Evolutionary conservation across 2,113 vertebrate genomes (phyloP).

Genomic region (Lasiurus borealis): DNA sequence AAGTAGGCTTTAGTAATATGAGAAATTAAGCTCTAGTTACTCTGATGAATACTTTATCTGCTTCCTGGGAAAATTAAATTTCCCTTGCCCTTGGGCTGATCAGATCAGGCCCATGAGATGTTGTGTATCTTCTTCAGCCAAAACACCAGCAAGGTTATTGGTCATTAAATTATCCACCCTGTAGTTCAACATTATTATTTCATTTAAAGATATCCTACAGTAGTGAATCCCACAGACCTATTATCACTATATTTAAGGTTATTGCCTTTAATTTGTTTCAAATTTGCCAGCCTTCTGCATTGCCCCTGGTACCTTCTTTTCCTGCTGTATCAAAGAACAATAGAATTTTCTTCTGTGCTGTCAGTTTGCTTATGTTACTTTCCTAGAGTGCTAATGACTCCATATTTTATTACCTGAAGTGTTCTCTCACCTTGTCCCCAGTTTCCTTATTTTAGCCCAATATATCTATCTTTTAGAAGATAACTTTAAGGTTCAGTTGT

Average conservation of each 20-base stretch:
- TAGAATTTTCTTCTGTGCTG: slow-evolving; percentile 30
- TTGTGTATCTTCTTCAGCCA: slow-evolving; percentile 64
- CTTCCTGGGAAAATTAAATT: slow-evolving; percentile 76
- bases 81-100: slow-evolving; percentile 73
- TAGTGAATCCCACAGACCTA: slow-evolving; percentile 71
- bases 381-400: slow-evolving; percentile 33
- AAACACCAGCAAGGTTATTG: slow-evolving; percentile 76
- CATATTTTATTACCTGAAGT: slow-evolving; percentile 62
- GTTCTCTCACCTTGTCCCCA: background rate
- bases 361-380: slow-evolving; percentile 45
- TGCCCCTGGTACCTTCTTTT: slow-evolving; percentile 8
- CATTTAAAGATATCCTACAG: slow-evolving; percentile 76
- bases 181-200: slow-evolving; percentile 68
- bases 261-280: slow-evolving; percentile 79
- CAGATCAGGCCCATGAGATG: slow-evolving; percentile 59
- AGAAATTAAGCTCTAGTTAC: slow-evolving; percentile 63
- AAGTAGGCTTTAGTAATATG: slow-evolving; percentile 40
- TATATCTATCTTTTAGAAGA: slow-evolving; percentile 64
- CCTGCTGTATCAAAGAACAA: background rate
- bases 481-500: slow-evolving; percentile 54
- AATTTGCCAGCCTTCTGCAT: slow-evolving; percentile 57
- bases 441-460: slow-evolving; percentile 41
- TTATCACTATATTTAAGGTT: slow-evolving; percentile 80
- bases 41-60: slow-evolving; percentile 77
- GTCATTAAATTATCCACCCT: slow-evolving; percentile 76